Base-by-base conservation (phyloP, 2,797 vertebrate species). In the Chaenodraco wilsoni region DNA sequence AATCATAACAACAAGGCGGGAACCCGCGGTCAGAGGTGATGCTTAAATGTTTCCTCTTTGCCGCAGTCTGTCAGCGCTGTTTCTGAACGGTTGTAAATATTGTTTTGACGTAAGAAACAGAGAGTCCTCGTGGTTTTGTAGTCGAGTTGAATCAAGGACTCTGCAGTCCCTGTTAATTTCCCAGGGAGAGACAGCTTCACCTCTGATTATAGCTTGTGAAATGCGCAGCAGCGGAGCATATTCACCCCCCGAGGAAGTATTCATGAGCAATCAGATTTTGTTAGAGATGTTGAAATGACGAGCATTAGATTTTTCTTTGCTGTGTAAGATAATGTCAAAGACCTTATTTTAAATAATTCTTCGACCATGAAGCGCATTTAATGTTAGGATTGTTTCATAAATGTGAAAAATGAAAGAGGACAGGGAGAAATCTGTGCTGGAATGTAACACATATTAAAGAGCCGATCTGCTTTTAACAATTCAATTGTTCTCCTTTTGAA, bases 21-120 rank as follows among this genome's bases (percentile, higher is more conserved):
- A 65, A 45, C 8, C 46, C 3, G 0, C 11, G 69, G 87, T 88
- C 89, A 89, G 84, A 88, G 87, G 90, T 84, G 79, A 79, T 11
- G 69, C 60, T 66, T 77, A 68, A 87, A 83, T 79, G 64, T 88
- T 87, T 87, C 71, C 63, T 81, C 31, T 57, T 51, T 43, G 54
- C 48, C 3, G 11, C 78, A 64, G 69, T 74, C 72, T 81, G 84
- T 86, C 89, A 87, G 55, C 59, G 31, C n/a, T 15, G 57, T 65
- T 66, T 81, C 56, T 23, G 62, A 78, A 68, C 43, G 48, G 41
- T 68, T 76, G 77, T 76, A 86, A 88, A 84, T 87, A 69, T 72
- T 75, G 71, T 69, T 87, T 78, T 80, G 75, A 76, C 78, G 57
- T 19, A 16, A 65, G 63, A 75, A 72, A 49, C 67, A 33, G 23